Evolutionary conservation across 1,140 invertebrate species (phyloP).

Genomic region (Xylocopa sonorina): DNA sequence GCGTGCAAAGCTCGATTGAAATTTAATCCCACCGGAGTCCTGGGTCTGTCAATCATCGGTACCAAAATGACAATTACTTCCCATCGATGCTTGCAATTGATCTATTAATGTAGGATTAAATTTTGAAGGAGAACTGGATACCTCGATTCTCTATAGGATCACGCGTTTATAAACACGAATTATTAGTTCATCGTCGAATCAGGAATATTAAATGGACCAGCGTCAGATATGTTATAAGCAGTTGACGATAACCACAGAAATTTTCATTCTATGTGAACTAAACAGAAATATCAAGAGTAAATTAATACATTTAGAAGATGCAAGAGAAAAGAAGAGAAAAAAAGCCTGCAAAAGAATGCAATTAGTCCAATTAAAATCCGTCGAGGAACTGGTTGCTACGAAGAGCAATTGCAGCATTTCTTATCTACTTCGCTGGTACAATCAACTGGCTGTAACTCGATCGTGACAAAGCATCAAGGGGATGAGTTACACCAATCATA

Average conservation of each 20-base stretch:
- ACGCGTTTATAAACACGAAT: background rate
- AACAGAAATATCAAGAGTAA: background rate
- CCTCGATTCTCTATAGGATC: background rate
- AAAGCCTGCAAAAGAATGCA: background rate
- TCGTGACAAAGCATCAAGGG: conserved; percentile 43
- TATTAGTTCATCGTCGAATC: too few species aligned
- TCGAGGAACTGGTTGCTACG: background rate
- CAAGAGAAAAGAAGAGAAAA: background rate
- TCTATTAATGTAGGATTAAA: conserved; percentile 54
- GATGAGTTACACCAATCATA: conserved; percentile 63
- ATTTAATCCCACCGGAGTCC: conserved; percentile 51
- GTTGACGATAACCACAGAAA: too few species aligned
- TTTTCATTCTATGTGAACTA: too few species aligned
- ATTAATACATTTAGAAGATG: background rate
- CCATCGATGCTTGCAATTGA: conserved; percentile 31
- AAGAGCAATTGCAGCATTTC: background rate
- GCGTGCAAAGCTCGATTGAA: conserved; percentile 51
- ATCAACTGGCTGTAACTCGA: conserved; percentile 40
- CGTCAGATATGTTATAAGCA: too few species aligned
- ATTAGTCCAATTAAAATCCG: background rate
- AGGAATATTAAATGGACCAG: too few species aligned
- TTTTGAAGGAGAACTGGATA: conserved; percentile 17
- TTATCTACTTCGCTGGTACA: conserved; percentile 6
- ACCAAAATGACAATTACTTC: conserved; percentile 40
- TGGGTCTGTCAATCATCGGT: conserved; percentile 39